phyloP scores from a whole-genome alignment of 2,888 invertebrate genomes.

The Pristionchus fissidentatus region DNA sequence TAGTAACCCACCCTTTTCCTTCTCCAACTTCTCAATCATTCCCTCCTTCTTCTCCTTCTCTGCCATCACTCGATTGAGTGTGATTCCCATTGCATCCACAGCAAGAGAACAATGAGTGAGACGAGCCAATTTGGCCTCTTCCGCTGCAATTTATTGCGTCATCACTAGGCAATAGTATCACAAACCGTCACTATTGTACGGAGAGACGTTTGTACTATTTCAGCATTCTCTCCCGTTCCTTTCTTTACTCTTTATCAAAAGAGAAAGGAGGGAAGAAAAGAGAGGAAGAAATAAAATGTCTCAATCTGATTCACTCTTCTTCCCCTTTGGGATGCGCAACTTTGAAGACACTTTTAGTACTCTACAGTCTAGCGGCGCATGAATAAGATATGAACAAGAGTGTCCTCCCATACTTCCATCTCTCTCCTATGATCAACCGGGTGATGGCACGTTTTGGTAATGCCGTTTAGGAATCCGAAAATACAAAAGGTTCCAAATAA shows the following conservation, averaged over 20 bases:
- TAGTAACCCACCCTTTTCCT: slow-evolving; percentile 33
- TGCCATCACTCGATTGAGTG: background rate
- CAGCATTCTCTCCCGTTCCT: background rate
- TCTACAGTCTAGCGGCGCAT: background rate
- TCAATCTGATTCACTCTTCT: slow-evolving; percentile 27
- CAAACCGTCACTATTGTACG: background rate
- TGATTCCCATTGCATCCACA: slow-evolving; percentile 28
- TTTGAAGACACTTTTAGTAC: background rate
- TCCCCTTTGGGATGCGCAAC: background rate
- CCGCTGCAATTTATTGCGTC: background rate
- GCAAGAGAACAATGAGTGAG: background rate
- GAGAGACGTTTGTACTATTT: too few species aligned
- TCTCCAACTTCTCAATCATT: slow-evolving; percentile 21
- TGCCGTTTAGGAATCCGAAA: too few species aligned
- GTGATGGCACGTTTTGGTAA: too few species aligned
- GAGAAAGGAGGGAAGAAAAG: background rate
- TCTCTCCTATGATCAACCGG: background rate
- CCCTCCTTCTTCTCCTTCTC: slow-evolving; percentile 7
- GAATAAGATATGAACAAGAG: too few species aligned
- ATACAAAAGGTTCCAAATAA: too few species aligned
- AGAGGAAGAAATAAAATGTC: slow-evolving; percentile 25
- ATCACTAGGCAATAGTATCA: background rate
- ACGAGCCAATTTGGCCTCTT: slow-evolving; percentile 10
- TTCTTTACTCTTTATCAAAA: background rate
- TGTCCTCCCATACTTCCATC: background rate